A percentile compares a stretch with the other conserved stretches of the same genome.
phyloP scores from a whole-genome alignment of 2,888 invertebrate genomes.

The Agrotis segetum region DNA sequence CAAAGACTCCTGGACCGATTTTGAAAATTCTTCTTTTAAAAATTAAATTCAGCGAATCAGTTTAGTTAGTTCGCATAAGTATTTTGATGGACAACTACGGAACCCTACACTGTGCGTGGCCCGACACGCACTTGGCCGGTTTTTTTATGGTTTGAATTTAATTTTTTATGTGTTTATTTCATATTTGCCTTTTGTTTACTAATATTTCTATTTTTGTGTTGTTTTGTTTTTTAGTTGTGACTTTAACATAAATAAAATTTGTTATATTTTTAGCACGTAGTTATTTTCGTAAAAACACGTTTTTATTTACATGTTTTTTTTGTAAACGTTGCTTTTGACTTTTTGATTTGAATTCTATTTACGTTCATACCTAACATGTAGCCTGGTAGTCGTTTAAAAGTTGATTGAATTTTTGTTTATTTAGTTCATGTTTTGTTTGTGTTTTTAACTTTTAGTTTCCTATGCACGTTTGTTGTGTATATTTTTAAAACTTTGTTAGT shows the following conservation, averaged over 20 bases:
- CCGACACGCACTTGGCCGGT: too few species aligned
- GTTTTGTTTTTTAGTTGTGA: neutral
- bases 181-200: neutral
- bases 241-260: neutral
- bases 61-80: too few species aligned
- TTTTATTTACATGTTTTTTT: neutral
- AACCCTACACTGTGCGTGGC: too few species aligned
- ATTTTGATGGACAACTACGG: too few species aligned
- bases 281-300: neutral
- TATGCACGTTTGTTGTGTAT: constrained; percentile 2
- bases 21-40: too few species aligned
- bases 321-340: neutral
- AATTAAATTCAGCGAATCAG: too few species aligned
- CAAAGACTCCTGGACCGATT: too few species aligned
- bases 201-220: neutral
- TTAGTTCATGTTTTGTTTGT: neutral
- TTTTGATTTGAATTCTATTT: neutral
- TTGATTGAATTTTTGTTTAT: neutral
- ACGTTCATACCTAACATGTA: neutral
- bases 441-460: constrained; percentile 3
- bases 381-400: neutral
- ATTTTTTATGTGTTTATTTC: neutral
- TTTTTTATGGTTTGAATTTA: too few species aligned
- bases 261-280: neutral
- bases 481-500: neutral